These are phyloP conservation scores for Actinemys pallida DNA, from an alignment of 2,113 vertebrate genomes.

Conservation along the genomic window DNA sequence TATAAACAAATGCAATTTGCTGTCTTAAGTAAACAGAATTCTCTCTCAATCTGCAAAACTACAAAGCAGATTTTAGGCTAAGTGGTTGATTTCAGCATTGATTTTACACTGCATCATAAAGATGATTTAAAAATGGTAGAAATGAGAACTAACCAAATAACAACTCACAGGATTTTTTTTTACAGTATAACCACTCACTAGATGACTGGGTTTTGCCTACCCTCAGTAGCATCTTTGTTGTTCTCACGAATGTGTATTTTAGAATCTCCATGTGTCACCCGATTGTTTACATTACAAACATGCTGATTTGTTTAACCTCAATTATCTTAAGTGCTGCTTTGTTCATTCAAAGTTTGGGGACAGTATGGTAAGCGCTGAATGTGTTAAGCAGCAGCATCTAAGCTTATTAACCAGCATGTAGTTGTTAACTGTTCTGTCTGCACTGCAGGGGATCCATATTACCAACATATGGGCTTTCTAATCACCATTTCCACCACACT, in stretches of 20 bases:
- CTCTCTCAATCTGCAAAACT: background rate
- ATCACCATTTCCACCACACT: background rate
- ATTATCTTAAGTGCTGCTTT: conserved; percentile 48
- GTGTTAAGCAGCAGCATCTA: background rate
- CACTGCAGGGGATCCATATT: background rate
- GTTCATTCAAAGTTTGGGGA: conserved; percentile 4
- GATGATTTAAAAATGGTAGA: background rate
- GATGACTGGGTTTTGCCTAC: background rate
- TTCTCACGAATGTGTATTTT: background rate
- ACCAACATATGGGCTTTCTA: background rate
- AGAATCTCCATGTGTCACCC: background rate
- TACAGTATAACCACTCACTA: background rate
- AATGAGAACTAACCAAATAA: background rate
- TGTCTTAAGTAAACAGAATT: background rate
- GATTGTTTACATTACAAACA: conserved; percentile 23
- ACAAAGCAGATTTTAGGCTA: background rate
- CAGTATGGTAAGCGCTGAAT: background rate
- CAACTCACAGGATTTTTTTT: background rate
- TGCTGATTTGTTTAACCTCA: conserved; percentile 25
- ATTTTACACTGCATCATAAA: background rate
- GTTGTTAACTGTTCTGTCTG: background rate
- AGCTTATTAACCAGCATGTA: conserved; percentile 44
- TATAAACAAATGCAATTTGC: background rate
- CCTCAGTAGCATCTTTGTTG: background rate
- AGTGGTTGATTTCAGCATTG: background rate